These are phyloP conservation scores for Thereva unica DNA, from an alignment of 2,888 invertebrate species.

Conservation along the genomic window DNA sequence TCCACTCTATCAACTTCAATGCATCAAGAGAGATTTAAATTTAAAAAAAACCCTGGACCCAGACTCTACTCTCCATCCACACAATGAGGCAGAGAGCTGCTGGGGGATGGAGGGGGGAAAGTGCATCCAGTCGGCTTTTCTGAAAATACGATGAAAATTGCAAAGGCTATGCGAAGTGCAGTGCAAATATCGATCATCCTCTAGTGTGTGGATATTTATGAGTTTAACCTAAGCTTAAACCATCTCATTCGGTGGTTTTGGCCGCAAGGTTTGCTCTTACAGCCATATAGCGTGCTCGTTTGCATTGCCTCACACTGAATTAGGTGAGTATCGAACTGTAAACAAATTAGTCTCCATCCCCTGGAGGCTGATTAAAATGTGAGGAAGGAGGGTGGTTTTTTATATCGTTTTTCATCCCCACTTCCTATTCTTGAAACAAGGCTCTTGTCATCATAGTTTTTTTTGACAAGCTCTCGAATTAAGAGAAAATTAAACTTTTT, in stretches of 20 bases:
- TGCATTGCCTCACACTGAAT: constrained; percentile 15
- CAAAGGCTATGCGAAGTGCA: too few species aligned
- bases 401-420: too few species aligned
- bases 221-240: constrained; percentile 10
- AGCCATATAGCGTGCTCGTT: constrained; percentile 2
- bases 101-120: constrained; percentile 10
- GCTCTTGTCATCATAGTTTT: too few species aligned
- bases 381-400: too few species aligned
- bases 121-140: too few species aligned
- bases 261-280: constrained; percentile 19
- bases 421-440: too few species aligned
- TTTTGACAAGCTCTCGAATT: too few species aligned
- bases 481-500: too few species aligned
- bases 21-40: constrained; percentile 17
- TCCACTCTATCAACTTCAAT: constrained; percentile 35
- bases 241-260: constrained; percentile 13
- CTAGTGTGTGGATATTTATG: constrained; percentile 13
- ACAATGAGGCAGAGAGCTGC: constrained; percentile 2
- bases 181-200: constrained; percentile 27
- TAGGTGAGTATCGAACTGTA: constrained; percentile 14
- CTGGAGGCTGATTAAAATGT: too few species aligned
- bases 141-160: too few species aligned
- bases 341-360: constrained; percentile 5
- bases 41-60: constrained; percentile 16
- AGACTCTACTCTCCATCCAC: not conserved